Evolutionary conservation across 2,113 vertebrate genomes (phyloP).

Genomic region (Nanorana parkeri): DNA sequence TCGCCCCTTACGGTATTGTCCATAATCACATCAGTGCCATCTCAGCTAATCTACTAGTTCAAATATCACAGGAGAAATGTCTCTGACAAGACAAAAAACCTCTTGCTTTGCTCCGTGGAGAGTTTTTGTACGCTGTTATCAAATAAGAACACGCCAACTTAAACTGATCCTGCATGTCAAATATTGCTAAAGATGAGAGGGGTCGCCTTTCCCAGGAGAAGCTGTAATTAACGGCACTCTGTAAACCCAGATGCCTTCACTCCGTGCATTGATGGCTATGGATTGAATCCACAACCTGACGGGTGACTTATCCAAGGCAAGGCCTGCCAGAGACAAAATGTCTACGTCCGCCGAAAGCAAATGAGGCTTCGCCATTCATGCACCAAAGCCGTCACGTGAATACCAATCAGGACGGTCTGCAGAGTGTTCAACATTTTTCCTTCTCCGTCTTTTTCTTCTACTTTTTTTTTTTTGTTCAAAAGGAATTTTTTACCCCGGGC

Average conservation of each 20-base stretch:
- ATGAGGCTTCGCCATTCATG: constrained; percentile 62
- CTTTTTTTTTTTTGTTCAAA: constrained; percentile 76
- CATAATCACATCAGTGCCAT: background rate
- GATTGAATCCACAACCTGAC: constrained; percentile 33
- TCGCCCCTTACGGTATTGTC: background rate
- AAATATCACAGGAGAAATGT: background rate
- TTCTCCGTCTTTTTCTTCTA: constrained; percentile 70
- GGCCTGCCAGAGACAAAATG: constrained; percentile 66
- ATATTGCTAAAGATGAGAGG: constrained; percentile 18
- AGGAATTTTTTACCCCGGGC: constrained; percentile 82
- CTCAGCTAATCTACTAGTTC: background rate
- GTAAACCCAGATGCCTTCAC: constrained; percentile 26
- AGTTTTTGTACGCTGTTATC: background rate
- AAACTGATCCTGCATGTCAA: constrained; percentile 17
- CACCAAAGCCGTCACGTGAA: constrained; percentile 70
- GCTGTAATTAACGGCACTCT: constrained; percentile 26
- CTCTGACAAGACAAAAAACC: background rate
- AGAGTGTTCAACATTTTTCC: constrained; percentile 68
- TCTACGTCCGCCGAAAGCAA: constrained; percentile 67
- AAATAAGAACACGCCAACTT: constrained; percentile 12
- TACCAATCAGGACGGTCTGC: constrained; percentile 74
- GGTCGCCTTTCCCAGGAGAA: constrained; percentile 22
- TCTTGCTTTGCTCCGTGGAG: background rate
- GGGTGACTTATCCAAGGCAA: constrained; percentile 61
- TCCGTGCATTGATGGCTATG: background rate